Evolutionary conservation across 2,888 invertebrate species (phyloP).

Genomic region (Apodemia duryi): DNA sequence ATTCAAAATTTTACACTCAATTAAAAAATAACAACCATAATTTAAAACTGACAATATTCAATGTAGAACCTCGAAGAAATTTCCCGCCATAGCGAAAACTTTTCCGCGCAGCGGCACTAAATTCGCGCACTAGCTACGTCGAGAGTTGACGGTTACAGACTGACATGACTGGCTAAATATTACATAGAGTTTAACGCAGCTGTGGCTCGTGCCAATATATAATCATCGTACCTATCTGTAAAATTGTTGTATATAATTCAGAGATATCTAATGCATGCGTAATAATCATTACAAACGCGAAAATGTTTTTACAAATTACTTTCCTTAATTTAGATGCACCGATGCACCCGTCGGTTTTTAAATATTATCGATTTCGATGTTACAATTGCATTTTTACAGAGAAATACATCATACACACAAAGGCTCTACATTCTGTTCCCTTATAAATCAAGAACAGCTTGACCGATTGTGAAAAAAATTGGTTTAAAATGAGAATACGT

Average conservation of each 20-base stretch:
- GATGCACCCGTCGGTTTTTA: too few species aligned
- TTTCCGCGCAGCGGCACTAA: constrained; percentile 49
- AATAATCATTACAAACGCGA: not conserved
- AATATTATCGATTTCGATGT: too few species aligned
- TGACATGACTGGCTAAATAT: constrained; percentile 34
- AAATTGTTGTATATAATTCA: constrained; percentile 30
- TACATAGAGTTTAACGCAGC: constrained; percentile 18
- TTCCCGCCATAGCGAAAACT: constrained; percentile 66
- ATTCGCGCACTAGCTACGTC: constrained; percentile 42
- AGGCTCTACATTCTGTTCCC: not conserved
- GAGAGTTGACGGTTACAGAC: constrained; percentile 47
- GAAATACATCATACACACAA: not conserved
- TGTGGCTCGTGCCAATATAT: constrained; percentile 3
- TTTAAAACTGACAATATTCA: constrained; percentile 20
- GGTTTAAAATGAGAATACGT: not conserved
- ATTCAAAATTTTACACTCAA: not conserved
- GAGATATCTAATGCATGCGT: constrained; percentile 16
- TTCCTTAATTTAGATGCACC: too few species aligned
- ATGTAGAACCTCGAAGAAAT: constrained; percentile 33
- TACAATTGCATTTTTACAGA: too few species aligned
- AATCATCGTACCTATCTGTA: constrained; percentile 2
- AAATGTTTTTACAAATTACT: not conserved
- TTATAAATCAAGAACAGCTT: not conserved
- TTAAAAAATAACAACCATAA: not conserved
- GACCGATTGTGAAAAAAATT: too few species aligned